These are phyloP conservation scores for Sander vitreus DNA, from an alignment of 2,113 vertebrate species.

Conservation along the genomic window DNA sequence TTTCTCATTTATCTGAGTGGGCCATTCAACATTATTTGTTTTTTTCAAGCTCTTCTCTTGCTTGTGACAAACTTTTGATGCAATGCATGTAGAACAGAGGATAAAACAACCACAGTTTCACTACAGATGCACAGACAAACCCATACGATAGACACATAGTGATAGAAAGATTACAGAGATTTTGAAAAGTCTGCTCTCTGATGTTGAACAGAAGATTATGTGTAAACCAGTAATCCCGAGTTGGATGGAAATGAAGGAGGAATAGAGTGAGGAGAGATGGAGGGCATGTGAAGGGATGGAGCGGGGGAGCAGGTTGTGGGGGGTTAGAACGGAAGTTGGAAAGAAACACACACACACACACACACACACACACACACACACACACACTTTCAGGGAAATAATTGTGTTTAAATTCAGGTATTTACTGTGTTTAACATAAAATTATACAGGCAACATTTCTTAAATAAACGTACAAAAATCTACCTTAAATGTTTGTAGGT, in stretches of 20 bases:
- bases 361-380: conserved; percentile 15
- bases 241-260: conserved; percentile 77
- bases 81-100: conserved; percentile 19
- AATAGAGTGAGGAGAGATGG: conserved; percentile 69
- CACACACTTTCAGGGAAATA: conserved; percentile 16
- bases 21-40: background rate
- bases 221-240: conserved; percentile 82
- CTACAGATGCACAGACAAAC: conserved; percentile 61
- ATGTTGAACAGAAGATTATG: conserved; percentile 85
- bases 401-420: background rate
- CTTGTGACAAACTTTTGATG: conserved; percentile 10
- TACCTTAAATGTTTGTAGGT: conserved; percentile 41
- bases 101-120: conserved; percentile 15
- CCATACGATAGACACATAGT: conserved; percentile 44
- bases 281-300: conserved; percentile 55
- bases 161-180: conserved; percentile 78
- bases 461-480: conserved; percentile 9
- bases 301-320: conserved; percentile 17
- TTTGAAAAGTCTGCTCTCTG: conserved; percentile 82
- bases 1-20: conserved; percentile 7
- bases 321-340: conserved; percentile 57
- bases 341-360: conserved; percentile 30
- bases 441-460: background rate
- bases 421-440: background rate
- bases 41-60: background rate